phyloP scores from a whole-genome alignment of 1,140 invertebrate genomes.

The Drosophila novamexicana region DNA sequence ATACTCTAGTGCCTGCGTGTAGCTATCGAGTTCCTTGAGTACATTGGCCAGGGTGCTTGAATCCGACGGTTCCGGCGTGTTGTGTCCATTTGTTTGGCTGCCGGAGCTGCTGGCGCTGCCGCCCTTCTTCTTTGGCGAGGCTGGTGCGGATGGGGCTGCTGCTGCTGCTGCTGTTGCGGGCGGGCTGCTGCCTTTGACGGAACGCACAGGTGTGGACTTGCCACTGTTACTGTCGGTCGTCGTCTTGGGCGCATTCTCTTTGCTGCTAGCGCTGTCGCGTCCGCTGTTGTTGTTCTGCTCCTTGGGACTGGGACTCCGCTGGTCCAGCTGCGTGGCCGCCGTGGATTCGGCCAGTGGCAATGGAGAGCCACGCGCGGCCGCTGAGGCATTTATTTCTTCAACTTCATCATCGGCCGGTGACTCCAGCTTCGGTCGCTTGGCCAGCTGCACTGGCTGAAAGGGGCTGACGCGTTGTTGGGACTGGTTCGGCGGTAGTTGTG shows the following conservation, averaged over 20 bases:
- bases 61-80: constrained; percentile 56
- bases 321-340: constrained; percentile 3
- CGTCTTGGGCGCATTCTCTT: constrained; percentile 65
- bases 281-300: constrained; percentile 75
- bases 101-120: constrained; percentile 9
- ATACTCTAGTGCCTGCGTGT: constrained; percentile 73
- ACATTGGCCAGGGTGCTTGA: constrained; percentile 16
- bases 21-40: constrained; percentile 67
- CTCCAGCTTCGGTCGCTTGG: constrained; percentile 65
- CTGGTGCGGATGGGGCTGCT: constrained; percentile 33
- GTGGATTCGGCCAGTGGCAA: constrained; percentile 40
- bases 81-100: constrained; percentile 62
- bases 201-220: constrained; percentile 61
- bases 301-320: constrained; percentile 44
- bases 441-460: constrained; percentile 64
- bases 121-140: constrained; percentile 57
- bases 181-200: constrained; percentile 48
- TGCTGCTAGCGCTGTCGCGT: constrained; percentile 70
- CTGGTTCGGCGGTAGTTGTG: constrained; percentile 67
- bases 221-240: constrained; percentile 51
- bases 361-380: constrained; percentile 36
- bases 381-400: constrained; percentile 61
- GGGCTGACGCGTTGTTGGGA: constrained; percentile 58
- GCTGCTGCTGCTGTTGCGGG: constrained; percentile 18
- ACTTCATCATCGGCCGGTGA: constrained; percentile 63